Evolutionary conservation across 2,797 vertebrate genomes (phyloP).

Genomic region (Microtus obscurus): DNA sequence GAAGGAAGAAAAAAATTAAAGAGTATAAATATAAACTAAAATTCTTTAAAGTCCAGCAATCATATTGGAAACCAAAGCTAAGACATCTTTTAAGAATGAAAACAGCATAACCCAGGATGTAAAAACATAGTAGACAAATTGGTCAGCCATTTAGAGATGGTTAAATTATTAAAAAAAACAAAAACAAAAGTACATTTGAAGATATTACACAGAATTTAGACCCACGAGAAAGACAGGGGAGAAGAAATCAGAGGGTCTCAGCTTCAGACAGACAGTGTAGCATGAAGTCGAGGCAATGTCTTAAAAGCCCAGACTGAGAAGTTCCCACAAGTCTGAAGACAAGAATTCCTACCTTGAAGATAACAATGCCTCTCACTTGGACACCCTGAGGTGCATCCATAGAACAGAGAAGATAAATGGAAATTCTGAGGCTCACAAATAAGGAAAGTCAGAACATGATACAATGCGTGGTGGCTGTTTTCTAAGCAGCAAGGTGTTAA

Average conservation of each 20-base stretch:
- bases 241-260: not conserved
- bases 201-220: not conserved
- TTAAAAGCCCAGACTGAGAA: not conserved
- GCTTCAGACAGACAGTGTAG: not conserved
- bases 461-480: not conserved
- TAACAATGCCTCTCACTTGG: not conserved
- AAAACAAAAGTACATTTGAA: not conserved
- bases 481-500: not conserved
- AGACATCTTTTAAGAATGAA: not conserved
- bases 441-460: not conserved
- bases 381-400: not conserved
- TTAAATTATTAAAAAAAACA: too few species aligned
- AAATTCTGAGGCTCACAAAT: not conserved
- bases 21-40: not conserved
- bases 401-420: not conserved
- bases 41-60: not conserved
- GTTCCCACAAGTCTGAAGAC: not conserved
- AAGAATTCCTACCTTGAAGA: not conserved
- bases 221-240: not conserved
- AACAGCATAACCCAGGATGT: not conserved
- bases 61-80: constrained; percentile 14
- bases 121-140: not conserved
- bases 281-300: not conserved
- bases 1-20: not conserved
- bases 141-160: not conserved